phyloP scores from a whole-genome alignment of 2,113 vertebrate species.

The Tragelaphus scriptus region DNA sequence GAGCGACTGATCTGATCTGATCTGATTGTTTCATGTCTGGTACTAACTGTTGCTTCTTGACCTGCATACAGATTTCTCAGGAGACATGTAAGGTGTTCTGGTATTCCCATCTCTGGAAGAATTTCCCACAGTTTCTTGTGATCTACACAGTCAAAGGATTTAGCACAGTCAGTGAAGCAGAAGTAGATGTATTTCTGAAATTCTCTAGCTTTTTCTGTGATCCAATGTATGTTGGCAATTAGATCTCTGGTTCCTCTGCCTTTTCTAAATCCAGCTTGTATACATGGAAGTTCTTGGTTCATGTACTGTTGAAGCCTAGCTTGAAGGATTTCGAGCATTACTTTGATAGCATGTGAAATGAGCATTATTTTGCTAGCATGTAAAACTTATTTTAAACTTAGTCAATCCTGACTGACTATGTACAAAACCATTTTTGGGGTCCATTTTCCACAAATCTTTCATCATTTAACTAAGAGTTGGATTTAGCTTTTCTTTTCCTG shows the following conservation, averaged over 20 bases:
- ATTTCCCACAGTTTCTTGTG: not conserved
- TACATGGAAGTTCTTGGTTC: not conserved
- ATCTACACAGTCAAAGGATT: not conserved
- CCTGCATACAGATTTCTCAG: not conserved
- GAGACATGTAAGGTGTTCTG: not conserved
- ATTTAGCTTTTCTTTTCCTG: not conserved
- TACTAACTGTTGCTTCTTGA: not conserved
- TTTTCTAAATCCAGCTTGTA: not conserved
- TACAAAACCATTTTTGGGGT: not conserved
- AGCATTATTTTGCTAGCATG: not conserved
- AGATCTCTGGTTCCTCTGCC: not conserved
- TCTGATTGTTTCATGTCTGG: not conserved
- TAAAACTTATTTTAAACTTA: not conserved
- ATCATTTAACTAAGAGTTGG: not conserved
- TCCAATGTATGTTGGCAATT: not conserved
- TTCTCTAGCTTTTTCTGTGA: not conserved
- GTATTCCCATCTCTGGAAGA: not conserved
- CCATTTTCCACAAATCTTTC: not conserved
- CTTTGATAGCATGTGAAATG: not conserved
- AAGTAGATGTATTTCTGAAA: not conserved
- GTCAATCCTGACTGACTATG: not conserved
- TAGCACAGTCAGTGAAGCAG: not conserved
- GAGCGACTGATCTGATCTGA: too few relatives aligned
- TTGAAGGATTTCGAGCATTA: not conserved
- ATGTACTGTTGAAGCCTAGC: not conserved